Evolutionary conservation across 2,888 invertebrate genomes (phyloP), one percentile per base, ranked within the genome.

Genomic region (Yponomeuta malinellus): DNA sequence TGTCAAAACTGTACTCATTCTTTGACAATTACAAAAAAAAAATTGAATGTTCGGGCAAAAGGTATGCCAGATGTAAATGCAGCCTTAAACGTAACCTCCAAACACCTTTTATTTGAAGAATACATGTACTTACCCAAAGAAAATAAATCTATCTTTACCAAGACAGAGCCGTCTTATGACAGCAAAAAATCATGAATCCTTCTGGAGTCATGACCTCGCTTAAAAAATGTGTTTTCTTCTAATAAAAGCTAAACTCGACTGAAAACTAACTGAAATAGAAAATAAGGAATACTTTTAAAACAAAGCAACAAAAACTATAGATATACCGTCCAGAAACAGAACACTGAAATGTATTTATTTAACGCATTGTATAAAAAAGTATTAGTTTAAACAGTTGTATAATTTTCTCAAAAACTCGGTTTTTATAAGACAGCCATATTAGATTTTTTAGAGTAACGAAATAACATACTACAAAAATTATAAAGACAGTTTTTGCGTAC

Each of bases 261-360:
- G 88, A 88, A 52, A 59, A 82, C 78, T 65, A 70, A 63, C 80
- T 78, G 79, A 80, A 83, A 84, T 84, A 88, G 87, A 76, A 70
- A 5, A 78, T 84, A 86, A 83, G 84, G 52, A 76, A 83, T 88
- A 87, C 87, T 87, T 87, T 89, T 83, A 87, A 89, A 75, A 78
- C 79, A 77, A 78, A 75, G 74, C 68, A 70, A 65, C 65, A 66
- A n/a, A 78, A 78, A 83, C 78, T 80, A 79, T 83, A 85, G 85
- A 81, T 83, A 86, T 82, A 90, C 91, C 91, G 91, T 91, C 91
- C 91, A 90, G 84, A 87, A 71, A 81, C 68, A 68, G 68, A 68
- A 67, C 48, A 29, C 12, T 52, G 4, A 48, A 82, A 80, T 83
- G 81, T 88, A 89, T 89, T 90, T 90, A 90, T 89, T 90, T 91